Evolutionary conservation across 2,113 vertebrate species (phyloP).

Genomic region (Cyphomyrus plagiostoma): DNA sequence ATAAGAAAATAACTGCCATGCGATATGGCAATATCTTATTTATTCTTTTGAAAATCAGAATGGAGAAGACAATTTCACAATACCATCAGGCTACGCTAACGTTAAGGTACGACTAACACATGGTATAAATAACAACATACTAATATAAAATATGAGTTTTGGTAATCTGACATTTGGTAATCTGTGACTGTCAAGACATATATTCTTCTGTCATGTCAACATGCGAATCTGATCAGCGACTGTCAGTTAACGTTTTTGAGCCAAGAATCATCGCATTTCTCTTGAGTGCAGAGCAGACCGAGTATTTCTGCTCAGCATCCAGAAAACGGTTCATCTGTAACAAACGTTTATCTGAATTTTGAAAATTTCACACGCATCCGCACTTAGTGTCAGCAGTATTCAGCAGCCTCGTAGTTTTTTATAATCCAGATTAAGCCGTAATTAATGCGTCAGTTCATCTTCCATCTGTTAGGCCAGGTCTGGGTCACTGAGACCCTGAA

Average conservation of each 20-base stretch:
- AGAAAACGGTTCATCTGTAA: neutral
- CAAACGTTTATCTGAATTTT: neutral
- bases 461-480: neutral
- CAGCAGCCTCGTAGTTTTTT: neutral
- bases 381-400: neutral
- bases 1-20: neutral
- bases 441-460: neutral
- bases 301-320: neutral
- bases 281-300: neutral
- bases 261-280: neutral
- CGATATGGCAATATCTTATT: neutral
- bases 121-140: neutral
- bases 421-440: neutral
- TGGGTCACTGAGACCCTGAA: neutral
- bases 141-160: neutral
- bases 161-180: constrained; percentile 1
- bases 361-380: neutral
- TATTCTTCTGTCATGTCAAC: neutral
- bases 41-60: neutral
- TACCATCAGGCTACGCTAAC: neutral
- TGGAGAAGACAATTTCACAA: neutral
- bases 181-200: neutral
- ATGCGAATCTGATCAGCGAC: neutral
- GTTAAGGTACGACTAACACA: neutral
- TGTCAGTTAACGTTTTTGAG: neutral